Base-by-base conservation (phyloP, 35 echinoderm and acorn worm genomes). In the Strongylocentrotus purpuratus region DNA sequence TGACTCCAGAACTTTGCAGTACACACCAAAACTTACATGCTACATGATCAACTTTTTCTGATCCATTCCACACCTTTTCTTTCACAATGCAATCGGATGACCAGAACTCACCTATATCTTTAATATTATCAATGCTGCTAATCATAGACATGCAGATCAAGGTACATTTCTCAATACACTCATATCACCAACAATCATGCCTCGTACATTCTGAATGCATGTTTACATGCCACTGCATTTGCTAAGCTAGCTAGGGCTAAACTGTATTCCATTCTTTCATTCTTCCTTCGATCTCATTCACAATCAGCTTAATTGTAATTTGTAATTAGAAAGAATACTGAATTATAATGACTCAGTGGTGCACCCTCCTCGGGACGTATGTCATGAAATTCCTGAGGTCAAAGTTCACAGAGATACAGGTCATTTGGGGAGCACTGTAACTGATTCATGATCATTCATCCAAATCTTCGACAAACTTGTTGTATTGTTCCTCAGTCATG, bases 401-500 rank as follows among this genome's bases (percentile, higher is more conserved):
- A 78, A 78, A 78, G 65, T 89, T 89, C 33, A 89, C 33, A 89
- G 33, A 89, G 32, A 15, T 45, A 14, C 32, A 45, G 45, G 32
- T 18, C 87, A 45, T 33, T 89, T 5, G 12, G 15, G 12, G 20
- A 41, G 33, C 28, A 52, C 15, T 18, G 28, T 61, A n/a, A 18
- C 4, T 22, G 47, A 59, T 31, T n/a, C 9, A 32, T 87, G 18
- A 87, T 95, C 86, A 95, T 96, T 92, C 61, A 55, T 96, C 92
- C 31, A 48, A 28, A 12, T 70, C 91, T 14, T 97, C 33, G 5
- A 97, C 31, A 90, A 85, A 97, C 59, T 95, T 92, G 31, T 95
- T 88, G 61, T 97, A 97, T 70, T 97, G 86, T 88, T 87, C 90
- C 50, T 97, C 94, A 32, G 91, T 95, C 96, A 97, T 95, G 4